Evolutionary conservation across 2,113 vertebrate species (phyloP), one percentile per base, ranked within the genome.

Genomic region (Colinus virginianus): DNA sequence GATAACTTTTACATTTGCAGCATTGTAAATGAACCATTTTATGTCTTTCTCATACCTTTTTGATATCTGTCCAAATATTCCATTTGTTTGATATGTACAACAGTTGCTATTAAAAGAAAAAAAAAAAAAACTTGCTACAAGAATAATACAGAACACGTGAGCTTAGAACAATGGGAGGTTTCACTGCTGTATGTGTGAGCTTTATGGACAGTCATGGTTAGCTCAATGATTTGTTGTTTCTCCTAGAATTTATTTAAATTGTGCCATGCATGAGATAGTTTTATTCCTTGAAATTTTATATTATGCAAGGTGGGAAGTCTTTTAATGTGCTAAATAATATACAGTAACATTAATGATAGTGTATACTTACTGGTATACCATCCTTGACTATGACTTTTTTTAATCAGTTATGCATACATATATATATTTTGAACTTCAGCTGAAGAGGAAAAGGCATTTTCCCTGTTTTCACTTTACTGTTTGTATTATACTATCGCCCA

Each of bases 21-120:
- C 95, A 95, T 95, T 97, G 68, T 96, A 92, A 94, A 96, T 94
- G 88, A 94, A 90, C 87, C 89, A 84, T 95, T 97, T 93, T 96
- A 90, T 94, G 93, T 98, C 94, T 97, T 98, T 98, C 97, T 97
- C 80, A 74, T 76, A 95, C 76, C 78, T 96, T 97, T 96, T 95
- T 94, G 74, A 90, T 95, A 90, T 92, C 88, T 90, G 91, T 90
- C 90, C 91, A n/a, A 94, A 71, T 92, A 78, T 92, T 90, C 83
- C 88, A 79, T 96, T 97, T 96, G 88, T 94, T 96, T 92, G 86
- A 72, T 93, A 84, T 92, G 68, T 96, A 70, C 81, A 92, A 94
- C 49, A 30, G 92, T 97, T 62, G 34, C 93, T 86, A 94, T 97
- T 96, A 95, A 96, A 96, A 72, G 63, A 91, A 85, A 69, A 69